phyloP scores from a whole-genome alignment of 2,113 vertebrate species.

The Xiphophorus hellerii region DNA sequence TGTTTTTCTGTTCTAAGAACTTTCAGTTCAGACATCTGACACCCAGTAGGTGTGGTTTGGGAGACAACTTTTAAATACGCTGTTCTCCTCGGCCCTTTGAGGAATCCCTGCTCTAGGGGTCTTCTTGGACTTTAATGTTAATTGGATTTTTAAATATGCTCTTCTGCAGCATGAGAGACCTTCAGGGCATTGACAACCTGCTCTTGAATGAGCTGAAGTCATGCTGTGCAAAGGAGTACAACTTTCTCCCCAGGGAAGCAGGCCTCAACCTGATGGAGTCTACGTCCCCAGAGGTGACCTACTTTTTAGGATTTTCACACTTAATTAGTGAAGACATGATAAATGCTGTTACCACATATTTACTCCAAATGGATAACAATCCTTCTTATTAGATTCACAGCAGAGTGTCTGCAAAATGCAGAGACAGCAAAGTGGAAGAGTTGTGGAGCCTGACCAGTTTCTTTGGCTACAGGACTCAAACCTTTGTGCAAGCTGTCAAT shows the following conservation, averaged over 20 bases:
- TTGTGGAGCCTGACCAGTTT: conserved; percentile 94
- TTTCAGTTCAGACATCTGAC: conserved; percentile 32
- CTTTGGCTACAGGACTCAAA: conserved; percentile 94
- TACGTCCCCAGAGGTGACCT: conserved; percentile 82
- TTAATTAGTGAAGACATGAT: background rate
- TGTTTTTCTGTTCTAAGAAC: background rate
- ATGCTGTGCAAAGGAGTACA: conserved; percentile 86
- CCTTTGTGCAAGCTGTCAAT: conserved; percentile 94
- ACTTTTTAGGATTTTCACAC: conserved; percentile 15
- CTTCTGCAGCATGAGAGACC: conserved; percentile 71
- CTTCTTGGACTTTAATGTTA: background rate
- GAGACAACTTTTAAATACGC: conserved; percentile 1
- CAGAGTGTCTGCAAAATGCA: conserved; percentile 87
- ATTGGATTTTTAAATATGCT: conserved; percentile 15
- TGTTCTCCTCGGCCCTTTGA: background rate
- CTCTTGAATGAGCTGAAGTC: conserved; percentile 89
- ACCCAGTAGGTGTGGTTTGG: conserved; percentile 50
- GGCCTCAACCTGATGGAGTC: conserved; percentile 90
- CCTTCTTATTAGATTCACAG: conserved; percentile 80
- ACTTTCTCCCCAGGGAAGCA: conserved; percentile 89
- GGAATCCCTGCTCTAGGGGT: background rate
- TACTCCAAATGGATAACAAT: conserved; percentile 1
- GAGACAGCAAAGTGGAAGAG: conserved; percentile 92
- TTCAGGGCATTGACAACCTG: conserved; percentile 57
- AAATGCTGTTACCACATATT: background rate